phyloP scores from a whole-genome alignment of 2,888 invertebrate genomes.

The Ecliptopera silaceata region DNA sequence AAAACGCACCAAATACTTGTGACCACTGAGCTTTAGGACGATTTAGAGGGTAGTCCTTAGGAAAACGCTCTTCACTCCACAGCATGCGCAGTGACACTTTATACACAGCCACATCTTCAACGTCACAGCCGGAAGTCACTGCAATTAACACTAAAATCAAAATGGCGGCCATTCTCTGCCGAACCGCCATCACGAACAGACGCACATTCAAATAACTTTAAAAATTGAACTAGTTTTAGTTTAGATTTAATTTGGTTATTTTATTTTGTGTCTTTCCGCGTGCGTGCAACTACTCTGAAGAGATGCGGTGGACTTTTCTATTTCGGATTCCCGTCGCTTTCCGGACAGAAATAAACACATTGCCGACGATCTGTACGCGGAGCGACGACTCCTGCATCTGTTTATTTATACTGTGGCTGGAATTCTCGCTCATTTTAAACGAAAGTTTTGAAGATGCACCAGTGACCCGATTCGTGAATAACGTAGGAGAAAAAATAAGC shows the following conservation, averaged over 20 bases:
- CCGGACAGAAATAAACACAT: slow-evolving; percentile 75
- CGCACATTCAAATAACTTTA: slow-evolving; percentile 28
- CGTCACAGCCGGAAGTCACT: slow-evolving; percentile 81
- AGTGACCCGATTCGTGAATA: slow-evolving; percentile 24
- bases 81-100: slow-evolving; percentile 92
- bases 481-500: slow-evolving; percentile 6
- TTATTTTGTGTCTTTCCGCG: slow-evolving; percentile 45
- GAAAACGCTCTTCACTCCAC: slow-evolving; percentile 94
- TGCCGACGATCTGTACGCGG: slow-evolving; percentile 57
- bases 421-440: slow-evolving; percentile 29
- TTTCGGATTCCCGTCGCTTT: slow-evolving; percentile 68
- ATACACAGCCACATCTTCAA: slow-evolving; percentile 92
- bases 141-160: slow-evolving; percentile 58
- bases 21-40: slow-evolving; percentile 97
- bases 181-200: slow-evolving; percentile 53
- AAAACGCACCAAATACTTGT: slow-evolving; percentile 91
- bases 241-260: slow-evolving; percentile 33
- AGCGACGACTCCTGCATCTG: slow-evolving; percentile 53
- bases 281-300: slow-evolving; percentile 66
- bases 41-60: slow-evolving; percentile 94
- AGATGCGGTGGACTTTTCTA: slow-evolving; percentile 77
- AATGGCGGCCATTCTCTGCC: slow-evolving; percentile 63
- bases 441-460: slow-evolving; percentile 22
- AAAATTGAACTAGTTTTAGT: slow-evolving; percentile 34
- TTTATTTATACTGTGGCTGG: slow-evolving; percentile 46